Evolutionary conservation across 2,113 vertebrate species (phyloP).

Genomic region (Triplophysa tibetana): DNA sequence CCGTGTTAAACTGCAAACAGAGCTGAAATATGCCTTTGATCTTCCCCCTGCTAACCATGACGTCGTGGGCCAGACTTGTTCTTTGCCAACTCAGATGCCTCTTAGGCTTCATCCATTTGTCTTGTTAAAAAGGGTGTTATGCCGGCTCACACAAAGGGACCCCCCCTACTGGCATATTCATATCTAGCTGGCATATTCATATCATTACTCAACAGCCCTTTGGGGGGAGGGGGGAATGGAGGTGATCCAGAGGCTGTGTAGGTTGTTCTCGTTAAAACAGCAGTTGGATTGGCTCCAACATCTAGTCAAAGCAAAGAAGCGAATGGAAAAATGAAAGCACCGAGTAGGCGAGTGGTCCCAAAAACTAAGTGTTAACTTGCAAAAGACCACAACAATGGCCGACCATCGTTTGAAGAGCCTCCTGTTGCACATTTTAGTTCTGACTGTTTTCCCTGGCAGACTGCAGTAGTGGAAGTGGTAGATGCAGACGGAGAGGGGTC

Average conservation of each 20-base stretch:
- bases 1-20: slow-evolving; percentile 36
- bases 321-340: slow-evolving; percentile 56
- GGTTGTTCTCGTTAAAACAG: slow-evolving; percentile 54
- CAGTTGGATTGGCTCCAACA: slow-evolving; percentile 45
- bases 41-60: slow-evolving; percentile 22
- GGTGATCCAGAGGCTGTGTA: slow-evolving; percentile 42
- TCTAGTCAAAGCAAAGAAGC: slow-evolving; percentile 49
- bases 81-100: slow-evolving; percentile 45
- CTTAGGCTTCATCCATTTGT: slow-evolving; percentile 49
- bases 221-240: background rate
- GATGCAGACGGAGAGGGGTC: background rate
- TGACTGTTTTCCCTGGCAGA: slow-evolving; percentile 16
- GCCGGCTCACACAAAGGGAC: slow-evolving; percentile 32
- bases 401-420: slow-evolving; percentile 34
- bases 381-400: slow-evolving; percentile 15
- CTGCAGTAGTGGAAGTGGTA: background rate
- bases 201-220: slow-evolving; percentile 43
- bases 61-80: background rate
- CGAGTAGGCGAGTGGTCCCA: slow-evolving; percentile 39
- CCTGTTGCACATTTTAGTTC: slow-evolving; percentile 48
- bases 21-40: slow-evolving; percentile 44
- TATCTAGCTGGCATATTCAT: background rate
- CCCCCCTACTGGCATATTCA: slow-evolving; percentile 2
- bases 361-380: background rate
- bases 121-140: slow-evolving; percentile 18